Conservation (phyloP, 2,888 invertebrate species). For the Galeopsomyia nigrocyanea region DNA sequence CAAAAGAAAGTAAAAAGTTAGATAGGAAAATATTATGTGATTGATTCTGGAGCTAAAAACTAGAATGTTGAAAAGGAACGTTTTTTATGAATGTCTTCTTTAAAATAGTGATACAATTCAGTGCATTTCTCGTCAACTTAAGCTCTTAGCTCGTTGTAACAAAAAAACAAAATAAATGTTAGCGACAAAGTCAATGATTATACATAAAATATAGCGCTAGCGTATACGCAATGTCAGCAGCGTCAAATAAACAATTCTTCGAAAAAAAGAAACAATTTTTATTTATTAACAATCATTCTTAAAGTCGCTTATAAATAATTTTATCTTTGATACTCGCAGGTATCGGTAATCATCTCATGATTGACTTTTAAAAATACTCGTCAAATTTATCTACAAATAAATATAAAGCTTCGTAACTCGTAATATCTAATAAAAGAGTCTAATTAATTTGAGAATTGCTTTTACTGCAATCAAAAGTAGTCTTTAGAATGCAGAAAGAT, state of each 20-base stretch:
- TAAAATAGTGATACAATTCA: slow-evolving; percentile 20
- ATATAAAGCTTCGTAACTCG: too few species aligned
- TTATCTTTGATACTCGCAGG: not conserved
- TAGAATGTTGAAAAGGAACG: slow-evolving; percentile 24
- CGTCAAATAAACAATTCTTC: slow-evolving; percentile 45
- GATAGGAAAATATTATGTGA: slow-evolving; percentile 21
- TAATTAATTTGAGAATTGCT: not conserved
- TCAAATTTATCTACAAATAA: too few species aligned
- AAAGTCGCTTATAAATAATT: slow-evolving; percentile 14
- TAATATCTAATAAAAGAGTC: not conserved
- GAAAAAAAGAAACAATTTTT: slow-evolving; percentile 23
- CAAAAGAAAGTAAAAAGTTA: slow-evolving; percentile 37
- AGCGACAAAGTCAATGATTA: slow-evolving; percentile 41
- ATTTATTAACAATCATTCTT: slow-evolving; percentile 37
- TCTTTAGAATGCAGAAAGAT: too few species aligned
- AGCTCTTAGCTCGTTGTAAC: slow-evolving; percentile 38
- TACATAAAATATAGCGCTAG: slow-evolving; percentile 24
- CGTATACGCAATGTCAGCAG: slow-evolving; percentile 29
- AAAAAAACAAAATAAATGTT: slow-evolving; percentile 41
- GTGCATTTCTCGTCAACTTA: slow-evolving; percentile 31
- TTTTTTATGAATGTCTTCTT: slow-evolving; percentile 41
- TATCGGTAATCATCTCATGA: too few species aligned
- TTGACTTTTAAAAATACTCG: too few species aligned
- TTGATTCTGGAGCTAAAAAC: slow-evolving; percentile 21
- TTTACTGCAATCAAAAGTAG: too few species aligned